Evolutionary conservation across 2,797 vertebrate species (phyloP), one percentile per base, ranked within the genome.

Genomic region (Sebastes hubbsi): DNA sequence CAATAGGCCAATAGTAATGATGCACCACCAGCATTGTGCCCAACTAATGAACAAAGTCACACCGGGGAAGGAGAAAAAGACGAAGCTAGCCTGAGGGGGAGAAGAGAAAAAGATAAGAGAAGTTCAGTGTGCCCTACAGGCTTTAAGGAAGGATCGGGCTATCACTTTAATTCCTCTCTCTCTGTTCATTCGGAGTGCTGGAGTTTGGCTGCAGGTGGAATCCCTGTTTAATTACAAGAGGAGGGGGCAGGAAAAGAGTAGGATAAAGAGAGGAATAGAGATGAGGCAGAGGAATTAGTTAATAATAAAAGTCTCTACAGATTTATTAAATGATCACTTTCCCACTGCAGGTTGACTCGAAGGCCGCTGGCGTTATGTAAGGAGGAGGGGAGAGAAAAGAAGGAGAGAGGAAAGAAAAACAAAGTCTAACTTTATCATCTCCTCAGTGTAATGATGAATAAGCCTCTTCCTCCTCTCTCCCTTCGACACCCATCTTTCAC

Each of bases 271-370:
- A 83, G 87, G 84, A 91, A 85, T 75, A 87, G 86, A 88, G 88
- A 89, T 69, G 86, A 91, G 84, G 90, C 86, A 73, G 85, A 79
- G 85, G 87, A 94, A 94, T 94, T 93, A 94, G 92, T 88, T 88
- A 85, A 88, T 93, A 93, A 94, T 94, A 93, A 92, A 94, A 87
- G 84, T 91, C 88, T 86, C 80, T 80, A 84, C 92, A 71, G 87
- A 91, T 92, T 92, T 93, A 91, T 89, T 90, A 92, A 91, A 94
- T 85, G 91, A 92, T 94, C 84, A 78, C 79, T 92, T 92, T 92
- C 81, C 78, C 70, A 81, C 84, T 77, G 75, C 86, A 84, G 83
- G 90, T 87, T 83, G 82, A 85, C 78, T 88, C 42, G 4, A 73
- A 67, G 72, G 87, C 92, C 72, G 16, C 67, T 83, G 87, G 89